Percentiles rank a stretch among this genome's conserved stretches.
These are phyloP conservation scores for Anthopleura sola DNA, from an alignment of 64 coral and sea anemone species.

Conservation along the genomic window DNA sequence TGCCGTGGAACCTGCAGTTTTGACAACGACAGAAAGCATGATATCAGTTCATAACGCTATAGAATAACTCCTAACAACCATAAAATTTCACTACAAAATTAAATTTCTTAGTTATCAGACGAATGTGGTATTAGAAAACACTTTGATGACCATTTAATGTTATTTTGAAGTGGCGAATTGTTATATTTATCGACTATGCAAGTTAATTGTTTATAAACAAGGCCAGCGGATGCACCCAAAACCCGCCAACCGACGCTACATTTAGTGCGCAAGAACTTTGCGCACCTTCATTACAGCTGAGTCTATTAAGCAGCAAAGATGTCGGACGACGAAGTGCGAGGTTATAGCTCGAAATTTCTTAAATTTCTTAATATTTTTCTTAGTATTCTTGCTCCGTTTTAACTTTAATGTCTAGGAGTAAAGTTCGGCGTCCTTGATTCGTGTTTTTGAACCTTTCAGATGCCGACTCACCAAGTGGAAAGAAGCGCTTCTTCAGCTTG, in stretches of 20 bases:
- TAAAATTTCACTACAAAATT: background rate
- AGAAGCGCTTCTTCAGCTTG: slow-evolving; percentile 85
- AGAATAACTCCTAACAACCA: background rate
- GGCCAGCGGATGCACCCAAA: slow-evolving; percentile 28
- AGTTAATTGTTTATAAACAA: slow-evolving; percentile 72
- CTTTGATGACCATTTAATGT: background rate
- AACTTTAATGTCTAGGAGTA: slow-evolving; percentile 5
- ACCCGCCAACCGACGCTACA: slow-evolving; percentile 68
- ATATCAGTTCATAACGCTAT: background rate
- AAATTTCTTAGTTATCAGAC: background rate
- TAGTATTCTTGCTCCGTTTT: background rate
- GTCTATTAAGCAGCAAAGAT: slow-evolving; percentile 62
- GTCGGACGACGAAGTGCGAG: slow-evolving; percentile 90
- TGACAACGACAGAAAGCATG: background rate
- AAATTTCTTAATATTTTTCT: background rate
- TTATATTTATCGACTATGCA: slow-evolving; percentile 11
- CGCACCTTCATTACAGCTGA: slow-evolving; percentile 63
- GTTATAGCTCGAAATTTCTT: slow-evolving; percentile 63
- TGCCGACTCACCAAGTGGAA: slow-evolving; percentile 36
- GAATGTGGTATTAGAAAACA: background rate
- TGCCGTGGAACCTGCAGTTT: background rate
- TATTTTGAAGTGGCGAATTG: background rate
- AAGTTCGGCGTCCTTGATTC: slow-evolving; percentile 46
- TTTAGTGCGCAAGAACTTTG: slow-evolving; percentile 76
- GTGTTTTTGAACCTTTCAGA: slow-evolving; percentile 38